Evolutionary conservation across 2,797 vertebrate genomes (phyloP).

Genomic region (Spinibarbus caldwelli): DNA sequence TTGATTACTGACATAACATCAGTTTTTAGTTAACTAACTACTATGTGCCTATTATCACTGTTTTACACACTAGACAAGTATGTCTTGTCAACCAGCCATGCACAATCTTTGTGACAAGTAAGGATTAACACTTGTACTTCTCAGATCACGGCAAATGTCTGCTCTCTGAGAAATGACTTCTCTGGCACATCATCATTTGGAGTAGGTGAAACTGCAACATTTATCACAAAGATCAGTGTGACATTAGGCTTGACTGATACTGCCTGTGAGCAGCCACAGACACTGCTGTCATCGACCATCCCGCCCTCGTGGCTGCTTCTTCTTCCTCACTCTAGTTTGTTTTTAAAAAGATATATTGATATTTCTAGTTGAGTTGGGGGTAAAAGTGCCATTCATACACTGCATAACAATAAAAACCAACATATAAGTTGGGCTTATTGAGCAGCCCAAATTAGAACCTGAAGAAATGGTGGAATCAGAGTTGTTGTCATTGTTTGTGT

Average conservation of each 20-base stretch:
- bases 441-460: conserved; percentile 1
- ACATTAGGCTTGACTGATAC: conserved; percentile 53
- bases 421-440: background rate
- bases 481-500: conserved; percentile 27
- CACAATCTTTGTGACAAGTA: conserved; percentile 9
- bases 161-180: conserved; percentile 44
- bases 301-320: background rate
- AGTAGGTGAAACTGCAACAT: conserved; percentile 45
- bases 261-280: conserved; percentile 42
- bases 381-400: background rate
- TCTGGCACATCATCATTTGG: conserved; percentile 45
- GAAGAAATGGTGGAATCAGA: background rate
- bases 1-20: background rate
- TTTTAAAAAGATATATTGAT: background rate
- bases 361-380: background rate
- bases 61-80: background rate
- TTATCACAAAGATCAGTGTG: conserved; percentile 56
- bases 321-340: background rate
- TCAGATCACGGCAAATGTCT: conserved; percentile 12
- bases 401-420: background rate
- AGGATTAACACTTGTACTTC: conserved; percentile 29
- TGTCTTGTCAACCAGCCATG: background rate
- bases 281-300: conserved; percentile 33
- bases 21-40: background rate
- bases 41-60: background rate